Percentiles rank a stretch among this genome's conserved stretches.
Evolutionary conservation across 2,888 invertebrate species (phyloP).

Genomic region (Parascotia fuliginaria): DNA sequence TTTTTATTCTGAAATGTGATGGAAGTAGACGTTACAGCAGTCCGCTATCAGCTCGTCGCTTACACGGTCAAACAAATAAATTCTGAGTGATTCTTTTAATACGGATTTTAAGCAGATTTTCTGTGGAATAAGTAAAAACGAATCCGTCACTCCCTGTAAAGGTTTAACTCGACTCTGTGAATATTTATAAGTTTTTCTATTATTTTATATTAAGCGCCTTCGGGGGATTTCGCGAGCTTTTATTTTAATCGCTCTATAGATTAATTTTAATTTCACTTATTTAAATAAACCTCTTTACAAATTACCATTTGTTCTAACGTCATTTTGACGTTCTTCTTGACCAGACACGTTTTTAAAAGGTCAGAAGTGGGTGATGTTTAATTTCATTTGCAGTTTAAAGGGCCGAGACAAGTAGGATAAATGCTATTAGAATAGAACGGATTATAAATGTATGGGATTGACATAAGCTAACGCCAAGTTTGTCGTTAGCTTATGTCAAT

Average conservation of each 20-base stretch:
- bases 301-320: constrained; percentile 31
- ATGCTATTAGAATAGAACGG: too few species aligned
- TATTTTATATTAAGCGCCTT: constrained; percentile 79
- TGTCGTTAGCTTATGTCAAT: too few species aligned
- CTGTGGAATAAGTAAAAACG: constrained; percentile 85
- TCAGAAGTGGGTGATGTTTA: too few species aligned
- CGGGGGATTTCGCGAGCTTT: constrained; percentile 58
- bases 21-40: too few species aligned
- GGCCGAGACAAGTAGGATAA: too few species aligned
- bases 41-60: constrained; percentile 35
- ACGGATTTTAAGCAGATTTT: constrained; percentile 86
- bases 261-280: constrained; percentile 63
- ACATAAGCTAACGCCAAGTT: too few species aligned
- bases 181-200: constrained; percentile 85
- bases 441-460: too few species aligned
- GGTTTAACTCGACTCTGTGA: constrained; percentile 77
- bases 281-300: constrained; percentile 51
- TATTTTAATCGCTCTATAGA: constrained; percentile 68
- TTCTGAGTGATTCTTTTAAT: constrained; percentile 86
- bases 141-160: constrained; percentile 82
- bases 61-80: constrained; percentile 70
- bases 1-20: too few species aligned
- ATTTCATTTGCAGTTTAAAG: too few species aligned
- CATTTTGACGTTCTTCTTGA: constrained; percentile 11
- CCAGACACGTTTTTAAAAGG: constrained; percentile 4